Conservation (phyloP, 2,888 invertebrate genomes). For the Drosophila neotestacea region DNA sequence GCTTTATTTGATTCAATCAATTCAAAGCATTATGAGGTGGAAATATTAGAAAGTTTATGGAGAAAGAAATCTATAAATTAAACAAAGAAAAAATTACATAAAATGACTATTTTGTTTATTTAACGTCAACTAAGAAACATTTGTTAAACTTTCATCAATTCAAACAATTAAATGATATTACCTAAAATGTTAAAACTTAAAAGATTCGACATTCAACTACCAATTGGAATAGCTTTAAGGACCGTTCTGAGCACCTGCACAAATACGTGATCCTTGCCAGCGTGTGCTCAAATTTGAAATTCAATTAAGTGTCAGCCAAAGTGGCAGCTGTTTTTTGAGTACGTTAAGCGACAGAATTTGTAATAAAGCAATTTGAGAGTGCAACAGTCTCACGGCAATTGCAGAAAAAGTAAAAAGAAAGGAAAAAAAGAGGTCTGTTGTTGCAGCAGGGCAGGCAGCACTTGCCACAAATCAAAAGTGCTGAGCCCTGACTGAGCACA, state of each 20-base stretch:
- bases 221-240: neutral
- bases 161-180: too few species aligned
- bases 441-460: slow-evolving; percentile 10
- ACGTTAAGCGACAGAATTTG: slow-evolving; percentile 46
- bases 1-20: neutral
- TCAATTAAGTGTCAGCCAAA: slow-evolving; percentile 42
- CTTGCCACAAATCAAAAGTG: slow-evolving; percentile 56
- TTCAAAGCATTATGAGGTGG: too few species aligned
- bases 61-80: too few species aligned
- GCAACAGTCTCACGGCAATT: slow-evolving; percentile 48
- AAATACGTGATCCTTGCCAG: neutral
- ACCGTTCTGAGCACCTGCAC: neutral
- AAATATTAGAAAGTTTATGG: too few species aligned
- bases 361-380: slow-evolving; percentile 58
- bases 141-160: too few species aligned
- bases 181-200: too few species aligned
- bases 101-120: too few species aligned
- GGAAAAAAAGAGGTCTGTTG: slow-evolving; percentile 17
- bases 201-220: neutral
- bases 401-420: slow-evolving; percentile 27
- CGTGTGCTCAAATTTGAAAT: slow-evolving; percentile 35
- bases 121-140: too few species aligned
- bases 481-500: slow-evolving; percentile 35
- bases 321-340: slow-evolving; percentile 35
- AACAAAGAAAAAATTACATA: too few species aligned